Base-by-base conservation (phyloP, 2,888 invertebrate genomes). In the Coleophora deauratella region DNA sequence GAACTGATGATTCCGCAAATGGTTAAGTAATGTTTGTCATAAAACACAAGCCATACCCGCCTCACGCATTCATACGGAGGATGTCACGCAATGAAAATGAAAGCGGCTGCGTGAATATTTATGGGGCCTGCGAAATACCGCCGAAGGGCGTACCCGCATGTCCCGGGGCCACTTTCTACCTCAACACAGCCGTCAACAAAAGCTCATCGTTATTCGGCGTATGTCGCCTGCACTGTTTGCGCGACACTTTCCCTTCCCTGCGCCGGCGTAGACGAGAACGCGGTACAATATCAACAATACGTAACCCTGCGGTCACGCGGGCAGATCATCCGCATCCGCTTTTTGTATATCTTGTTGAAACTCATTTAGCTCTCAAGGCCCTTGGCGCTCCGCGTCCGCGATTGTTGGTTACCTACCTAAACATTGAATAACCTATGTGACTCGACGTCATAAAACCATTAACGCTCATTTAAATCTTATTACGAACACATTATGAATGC, bases 81-180 rank as follows among this genome's bases (percentile, higher is more conserved):
- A 67, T 70, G 63, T 74, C 72, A 69, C 70, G 72, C 72, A 76
- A 73, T 72, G 77, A 78, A 84, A 82, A 76, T 57, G 82, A 84
- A 84, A 84, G 82, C 64, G 73, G 57, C 64, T 59, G 21, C 60
- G 63, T 72, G 68, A 78, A 78, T 80, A 78, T 82, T 80, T 79
- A 82, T 78, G 71, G 69, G 21, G 72, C 66, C 67, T 68, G 81
- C 80, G 76, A 78, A 81, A 76, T 79, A 75, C 75, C 72, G 75
- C 78, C 74, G 71, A 81, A 85, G 84, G 85, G 84, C 82, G 76
- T 75, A 70, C 82, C 84, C 82, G 82, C 72, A 81, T 81, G 66
- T 57, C 57, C 63, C 57, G 64, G 59, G 50, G 60, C 69, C 72
- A 66, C 85, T 84, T 85, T 85, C 85, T 82, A 80, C 76, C 69